Base-by-base conservation (phyloP, 2,113 vertebrate species). In the Paradoxurus hermaphroditus region DNA sequence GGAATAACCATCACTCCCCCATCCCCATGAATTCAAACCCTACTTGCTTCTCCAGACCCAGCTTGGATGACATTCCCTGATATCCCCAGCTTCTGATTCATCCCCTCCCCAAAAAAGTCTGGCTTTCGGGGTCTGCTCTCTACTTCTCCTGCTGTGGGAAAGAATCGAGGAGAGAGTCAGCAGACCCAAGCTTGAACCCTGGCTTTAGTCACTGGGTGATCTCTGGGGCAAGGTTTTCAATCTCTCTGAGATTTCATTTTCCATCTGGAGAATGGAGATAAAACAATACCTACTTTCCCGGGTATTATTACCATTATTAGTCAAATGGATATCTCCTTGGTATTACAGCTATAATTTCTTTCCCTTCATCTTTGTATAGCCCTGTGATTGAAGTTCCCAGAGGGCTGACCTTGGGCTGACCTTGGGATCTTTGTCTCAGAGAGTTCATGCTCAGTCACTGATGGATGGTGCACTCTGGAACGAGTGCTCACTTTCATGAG, bases 361-460 rank as follows among this genome's bases (percentile, higher is more conserved):
- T 5, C 16, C 44, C 21, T 83, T 85, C 31, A 27, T 91, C 89
- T 78, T 88, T 44, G 44, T n/a, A 15, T 36, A 21, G 25, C 23
- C 21, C 29, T 87, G 0, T 25, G 41, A n/a, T 19, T 83, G 12
- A 67, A 23, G 46, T 83, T 75, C 9, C 39, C 56, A 10, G 41
- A 59, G 70, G 10, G 36, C 85, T 1, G 12, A 29, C 25, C 29
- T 34, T 51, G 19, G 63, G 41, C 85, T 1, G 12, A 29, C 25
- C 34, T 34, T 51, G 19, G 56, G 41, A 4, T 51, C 51, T 65
- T 78, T 70, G 46, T 84, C 41, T 81, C 15, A 10, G 16, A 25
- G n/a, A 25, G 15, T 7, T 0, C 29, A 12, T 2, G 2, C 15
- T 68, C 36, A 0, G 0, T 86, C 29, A 27, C 0, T 12, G 18